Evolutionary conservation across 2,888 invertebrate species (phyloP).

Genomic region (Drosophila greeni): DNA sequence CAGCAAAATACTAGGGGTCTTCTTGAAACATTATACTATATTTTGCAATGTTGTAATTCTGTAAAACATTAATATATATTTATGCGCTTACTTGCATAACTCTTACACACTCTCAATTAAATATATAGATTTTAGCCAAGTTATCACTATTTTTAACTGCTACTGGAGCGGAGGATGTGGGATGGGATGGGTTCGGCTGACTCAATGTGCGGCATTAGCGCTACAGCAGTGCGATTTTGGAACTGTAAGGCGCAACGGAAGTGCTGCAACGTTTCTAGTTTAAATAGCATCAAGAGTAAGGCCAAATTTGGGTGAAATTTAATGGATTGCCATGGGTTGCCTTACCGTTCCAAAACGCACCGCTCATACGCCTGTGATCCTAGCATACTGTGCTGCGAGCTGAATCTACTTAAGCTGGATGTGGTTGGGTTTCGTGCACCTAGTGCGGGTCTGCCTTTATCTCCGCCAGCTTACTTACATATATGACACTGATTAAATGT

Average conservation of each 20-base stretch:
- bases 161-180: conserved; percentile 37
- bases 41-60: conserved; percentile 61
- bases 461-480: conserved; percentile 23
- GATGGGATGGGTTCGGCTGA: conserved; percentile 25
- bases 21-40: conserved; percentile 64
- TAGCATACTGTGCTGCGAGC: conserved; percentile 10
- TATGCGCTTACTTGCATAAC: conserved; percentile 53
- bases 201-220: conserved; percentile 28
- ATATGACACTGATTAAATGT: conserved; percentile 43
- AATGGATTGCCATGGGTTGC: background rate
- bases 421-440: conserved; percentile 13
- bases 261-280: background rate
- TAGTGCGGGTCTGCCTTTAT: conserved; percentile 21
- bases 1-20: conserved; percentile 82
- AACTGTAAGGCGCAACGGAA: conserved; percentile 8
- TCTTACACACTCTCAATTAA: conserved; percentile 52
- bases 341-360: conserved; percentile 5
- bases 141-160: conserved; percentile 63
- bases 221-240: conserved; percentile 14
- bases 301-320: conserved; percentile 13
- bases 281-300: conserved; percentile 28
- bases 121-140: conserved; percentile 47
- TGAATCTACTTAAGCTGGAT: conserved; percentile 35
- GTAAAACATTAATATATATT: conserved; percentile 69
- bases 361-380: conserved; percentile 17